Evolutionary conservation across 1,140 invertebrate genomes (phyloP), one percentile per base, ranked within the genome.

Genomic region (Pinna nobilis): DNA sequence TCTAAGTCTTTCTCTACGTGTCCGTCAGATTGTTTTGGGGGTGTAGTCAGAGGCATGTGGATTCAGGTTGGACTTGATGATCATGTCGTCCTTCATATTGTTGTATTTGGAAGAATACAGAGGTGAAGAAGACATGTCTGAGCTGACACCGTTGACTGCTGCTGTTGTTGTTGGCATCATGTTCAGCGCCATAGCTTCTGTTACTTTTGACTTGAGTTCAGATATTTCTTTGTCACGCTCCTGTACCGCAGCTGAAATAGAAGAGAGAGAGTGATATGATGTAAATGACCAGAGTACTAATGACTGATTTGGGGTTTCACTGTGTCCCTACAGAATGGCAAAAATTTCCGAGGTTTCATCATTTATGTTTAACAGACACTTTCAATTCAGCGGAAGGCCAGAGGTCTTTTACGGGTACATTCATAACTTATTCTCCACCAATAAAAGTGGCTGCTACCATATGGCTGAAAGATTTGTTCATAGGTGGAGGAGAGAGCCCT

Each of bases 11-110:
- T n/a, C n/a, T n/a, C n/a, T n/a, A n/a, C n/a, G n/a, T n/a, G 55
- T n/a, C 55, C 66, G 66, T 44, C 49, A 70, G 41, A 67, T 70
- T 41, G 49, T 75, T 70, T 87, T 87, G 37, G 96, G 96, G 65
- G 95, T 97, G 89, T 97, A 97, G 74, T 94, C 95, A 70, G 94
- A 94, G 68, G 96, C 96, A 90, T 97, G 96, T 51, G 96, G 96
- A 91, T 97, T 96, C 70, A 97, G 91, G 76, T 92, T 94, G 18
- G 94, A 95, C 57, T 88, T 88, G 67, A 82, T 60, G 66, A 82
- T 79, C 49, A 81, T 75, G 60, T 85, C 66, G 55, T 81, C 83
- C 49, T 83, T 79, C 64, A 89, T 60, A 74, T 86, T 84, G 86
- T 91, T 51, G 91, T 90, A 82, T 93, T 94, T 57, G 67, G 81